Base-by-base conservation (phyloP, 2,797 vertebrate species). In the Scomberomorus guttatus region DNA sequence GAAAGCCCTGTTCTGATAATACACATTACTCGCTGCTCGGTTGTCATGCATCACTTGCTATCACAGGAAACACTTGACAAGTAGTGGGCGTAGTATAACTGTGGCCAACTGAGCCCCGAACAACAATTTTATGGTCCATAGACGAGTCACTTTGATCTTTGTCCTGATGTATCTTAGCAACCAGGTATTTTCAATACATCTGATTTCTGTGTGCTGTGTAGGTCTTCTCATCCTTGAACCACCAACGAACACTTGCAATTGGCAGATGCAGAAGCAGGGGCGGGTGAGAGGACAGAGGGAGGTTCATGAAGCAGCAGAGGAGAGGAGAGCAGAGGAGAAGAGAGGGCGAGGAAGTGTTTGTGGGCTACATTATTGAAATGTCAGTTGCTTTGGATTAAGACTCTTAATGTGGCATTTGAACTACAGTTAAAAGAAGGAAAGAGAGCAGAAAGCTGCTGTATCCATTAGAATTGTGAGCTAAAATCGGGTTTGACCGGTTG, bases 111-210 rank as follows among this genome's bases (percentile, higher is more conserved):
- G 81, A 89, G 75, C 83, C 82, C 85, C 80, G 8, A 90, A 94
- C 92, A 93, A 91, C 90, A 90, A 91, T 80, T 95, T 95, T 87
- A 93, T 96, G 94, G 85, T 88, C 81, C 89, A 72, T 60, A 80
- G 84, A 91, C 25, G 88, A 95, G 86, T 90, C 92, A 85, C 89
- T 90, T 91, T 94, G 95, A 94, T 83, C 95, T 96, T 96, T 96
- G 95, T 94, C 90, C 89, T n/a, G n/a, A 77, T 74, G 95, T 95
- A 91, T 90, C 96, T 92, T 94, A 93, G 97, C 96, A 96, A 97
- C 96, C 93, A 92, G 92, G 91, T 95, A 94, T 94, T 95, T 95
- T 92, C 92, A 94, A 94, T 94, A 90, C 82, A 93, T 87, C 87
- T 66, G 92, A 86, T 89, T 92, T 92, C 90, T 92, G 84, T 85